A percentile compares a stretch with the other conserved stretches of the same genome.
Evolutionary conservation across 2,797 vertebrate genomes (phyloP).

Genomic region (Sebastolobus alascanus): DNA sequence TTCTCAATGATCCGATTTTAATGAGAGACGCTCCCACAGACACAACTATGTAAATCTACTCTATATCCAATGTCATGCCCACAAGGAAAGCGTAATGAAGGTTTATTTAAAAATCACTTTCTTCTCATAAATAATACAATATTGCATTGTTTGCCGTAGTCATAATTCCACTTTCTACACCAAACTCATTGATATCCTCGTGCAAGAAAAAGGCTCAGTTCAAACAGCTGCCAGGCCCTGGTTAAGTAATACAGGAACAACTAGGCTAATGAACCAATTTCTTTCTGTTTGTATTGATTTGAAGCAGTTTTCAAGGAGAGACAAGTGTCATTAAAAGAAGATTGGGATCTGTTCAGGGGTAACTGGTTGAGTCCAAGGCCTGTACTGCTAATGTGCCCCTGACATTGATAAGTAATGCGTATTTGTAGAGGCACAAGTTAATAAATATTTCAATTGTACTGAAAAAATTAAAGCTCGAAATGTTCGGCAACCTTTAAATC

Average conservation of each 20-base stretch:
- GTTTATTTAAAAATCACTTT: conserved; percentile 4
- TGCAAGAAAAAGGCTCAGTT: background rate
- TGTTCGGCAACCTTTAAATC: too few species aligned
- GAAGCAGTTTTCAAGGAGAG: conserved; percentile 13
- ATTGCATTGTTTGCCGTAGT: conserved; percentile 10
- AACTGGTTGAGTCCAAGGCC: background rate
- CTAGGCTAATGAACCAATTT: conserved; percentile 1
- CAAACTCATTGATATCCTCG: background rate
- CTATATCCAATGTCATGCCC: conserved; percentile 36
- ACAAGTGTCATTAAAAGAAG: conserved; percentile 15
- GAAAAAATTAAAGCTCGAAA: too few species aligned
- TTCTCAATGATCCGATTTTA: conserved; percentile 28
- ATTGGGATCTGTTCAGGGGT: conserved; percentile 8
- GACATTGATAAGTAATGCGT: too few species aligned
- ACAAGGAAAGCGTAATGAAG: conserved; percentile 16
- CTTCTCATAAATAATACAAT: conserved; percentile 25
- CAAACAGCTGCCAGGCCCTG: conserved; percentile 17
- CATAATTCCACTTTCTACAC: background rate
- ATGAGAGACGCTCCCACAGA: conserved; percentile 21
- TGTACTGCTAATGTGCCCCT: background rate
- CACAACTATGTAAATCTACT: conserved; percentile 12
- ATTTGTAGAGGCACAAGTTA: too few species aligned
- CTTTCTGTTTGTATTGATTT: conserved; percentile 4
- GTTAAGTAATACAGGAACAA: conserved; percentile 2
- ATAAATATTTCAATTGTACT: too few species aligned